Base-by-base conservation (phyloP, 2,113 vertebrate genomes). In the Tyrannus savana region DNA sequence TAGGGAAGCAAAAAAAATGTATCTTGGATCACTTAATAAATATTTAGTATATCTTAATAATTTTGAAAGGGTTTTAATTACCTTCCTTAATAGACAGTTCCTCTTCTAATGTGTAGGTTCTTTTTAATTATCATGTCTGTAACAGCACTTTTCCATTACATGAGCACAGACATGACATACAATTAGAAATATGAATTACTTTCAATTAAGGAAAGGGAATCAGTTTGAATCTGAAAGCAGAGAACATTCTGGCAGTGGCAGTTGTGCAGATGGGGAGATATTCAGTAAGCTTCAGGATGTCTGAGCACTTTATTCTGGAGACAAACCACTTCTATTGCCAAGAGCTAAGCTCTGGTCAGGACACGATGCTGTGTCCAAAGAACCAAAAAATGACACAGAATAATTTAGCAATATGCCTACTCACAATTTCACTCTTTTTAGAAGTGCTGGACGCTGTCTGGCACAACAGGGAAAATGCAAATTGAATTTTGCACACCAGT, bases 171-270 rank as follows among this genome's bases (percentile, higher is more conserved):
- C 52, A 74, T 14, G 39, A 84, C 80, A 86, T 53, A 94, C 59
- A 91, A 78, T 93, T 91, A 91, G 59, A 96, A 79, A 84, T 28
- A 92, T 13, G 2, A 92, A 87, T 91, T 97, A 76, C 44, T 89
- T 86, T 71, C 46, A 87, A 17, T 68, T 91, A 67, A 44, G 35
- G 21, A 59, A 94, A 86, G 75, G 71, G 55, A 95, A 84, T 90
- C 83, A 35, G 44, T 76, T 71, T 66, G n/a, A 79, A 82, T 53
- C 33, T 84, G 42, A 60, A 84, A 92, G 53, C 60, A 77, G 76
- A 72, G 46, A 87, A 93, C 46, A 47, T 86, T 77, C 89, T 81
- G 72, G 58, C 6, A 19, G 59, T 72, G 46, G 44, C 41, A 95
- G 72, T 12, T 88, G 52, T 72, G 41, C 53, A 78, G 50, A 63